Conservation (phyloP, 2,113 vertebrate genomes). For the Gnathonemus longibarbis region DNA sequence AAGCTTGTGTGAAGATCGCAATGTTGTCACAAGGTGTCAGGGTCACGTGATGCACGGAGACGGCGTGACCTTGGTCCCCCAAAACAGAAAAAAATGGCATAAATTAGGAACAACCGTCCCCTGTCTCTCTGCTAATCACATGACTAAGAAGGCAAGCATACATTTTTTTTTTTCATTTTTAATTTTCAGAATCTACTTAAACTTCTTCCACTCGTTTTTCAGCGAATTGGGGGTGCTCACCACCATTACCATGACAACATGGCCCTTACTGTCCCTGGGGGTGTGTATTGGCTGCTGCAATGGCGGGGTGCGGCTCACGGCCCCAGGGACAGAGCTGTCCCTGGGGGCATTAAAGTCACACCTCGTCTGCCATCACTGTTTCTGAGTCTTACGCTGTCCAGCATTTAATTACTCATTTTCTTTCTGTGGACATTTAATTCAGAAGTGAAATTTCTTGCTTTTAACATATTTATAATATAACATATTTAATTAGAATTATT, state of each 20-base stretch:
- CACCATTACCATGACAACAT: background rate
- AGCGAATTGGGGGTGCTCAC: background rate
- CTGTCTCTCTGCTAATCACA: background rate
- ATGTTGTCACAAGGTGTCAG: background rate
- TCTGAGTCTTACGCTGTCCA: background rate
- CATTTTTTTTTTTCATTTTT: background rate
- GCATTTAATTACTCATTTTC: background rate
- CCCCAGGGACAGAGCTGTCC: background rate
- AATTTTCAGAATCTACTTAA: background rate
- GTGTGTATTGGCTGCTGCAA: background rate
- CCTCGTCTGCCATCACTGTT: background rate
- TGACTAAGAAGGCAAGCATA: background rate
- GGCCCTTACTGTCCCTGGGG: background rate
- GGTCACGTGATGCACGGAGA: background rate
- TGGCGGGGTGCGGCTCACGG: background rate
- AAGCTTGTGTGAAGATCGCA: background rate
- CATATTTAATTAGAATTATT: no score
- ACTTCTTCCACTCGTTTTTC: background rate
- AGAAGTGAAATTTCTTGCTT: background rate
- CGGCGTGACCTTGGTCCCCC: background rate
- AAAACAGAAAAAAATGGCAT: background rate
- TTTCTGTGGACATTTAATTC: background rate
- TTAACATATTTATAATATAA: background rate
- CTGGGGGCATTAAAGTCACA: background rate
- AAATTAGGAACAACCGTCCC: no score